Evolutionary conservation across 1,140 invertebrate genomes (phyloP), one percentile per base, ranked within the genome.

Genomic region (Rhyzopertha dominica): DNA sequence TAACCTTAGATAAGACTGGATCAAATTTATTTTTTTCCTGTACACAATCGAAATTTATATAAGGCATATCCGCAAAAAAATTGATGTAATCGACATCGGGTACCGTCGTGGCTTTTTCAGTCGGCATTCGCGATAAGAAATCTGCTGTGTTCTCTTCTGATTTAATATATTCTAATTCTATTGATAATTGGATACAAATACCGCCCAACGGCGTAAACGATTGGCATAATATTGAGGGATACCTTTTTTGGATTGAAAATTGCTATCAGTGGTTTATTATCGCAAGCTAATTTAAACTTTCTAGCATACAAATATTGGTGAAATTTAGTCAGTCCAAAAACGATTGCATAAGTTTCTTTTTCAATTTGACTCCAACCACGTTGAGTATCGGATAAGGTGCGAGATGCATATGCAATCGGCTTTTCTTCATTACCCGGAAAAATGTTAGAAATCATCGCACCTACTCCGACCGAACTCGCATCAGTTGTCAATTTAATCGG

Each of bases 281-380:
- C 74, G 0, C 71, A 73, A 20, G 59, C 49, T 12, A 76, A 43
- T 4, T 57, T 55, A 56, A 77, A 78, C n/a, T 59, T 30, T 7
- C 64, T 47, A 19, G 74, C 74, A 50, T 63, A 69, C 1, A 80
- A 29, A 50, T 71, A 78, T 23, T 70, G 49, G 25, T 73, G 63
- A 51, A 78, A 78, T 53, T 71, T 72, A 40, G 65, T 63, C 2
- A 79, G 62, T 3, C 63, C 69, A 53, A 61, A 77, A 1, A 77
- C 42, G 5, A 80, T 67, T 2, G 67, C 65, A 8, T 74, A 47
- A 9, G 68, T 71, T 59, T 80, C 75, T 49, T 67, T 72, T 19
- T 80, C 71, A 20, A 74, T 68, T 39, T 71, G 67, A 8, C 65
- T 46, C 38, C 76, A 74, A 38, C 68, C 74, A 47, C 58, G 47